Conservation (phyloP, 2,888 invertebrate genomes). For the Cactoblastis cactorum region DNA sequence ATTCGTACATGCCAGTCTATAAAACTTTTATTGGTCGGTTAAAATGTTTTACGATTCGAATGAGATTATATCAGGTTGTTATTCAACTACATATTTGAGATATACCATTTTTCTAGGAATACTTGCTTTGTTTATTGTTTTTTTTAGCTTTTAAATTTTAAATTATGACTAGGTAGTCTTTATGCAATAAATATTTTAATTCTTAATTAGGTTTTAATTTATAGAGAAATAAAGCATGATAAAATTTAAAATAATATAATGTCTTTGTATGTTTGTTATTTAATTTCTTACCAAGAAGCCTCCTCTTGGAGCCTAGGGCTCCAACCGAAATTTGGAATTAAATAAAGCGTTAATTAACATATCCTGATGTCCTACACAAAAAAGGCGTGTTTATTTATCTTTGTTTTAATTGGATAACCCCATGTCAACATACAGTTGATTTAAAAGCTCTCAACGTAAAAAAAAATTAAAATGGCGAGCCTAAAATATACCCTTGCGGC, state of each 20-base stretch:
- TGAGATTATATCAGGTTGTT: conserved; percentile 36
- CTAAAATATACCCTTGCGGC: conserved; percentile 30
- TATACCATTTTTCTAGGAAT: not conserved
- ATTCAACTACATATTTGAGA: conserved; percentile 9
- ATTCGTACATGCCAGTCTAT: conserved; percentile 38
- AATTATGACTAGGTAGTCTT: too few species aligned
- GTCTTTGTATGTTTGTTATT: too few species aligned
- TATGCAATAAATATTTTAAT: too few species aligned
- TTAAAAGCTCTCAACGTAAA: conserved; percentile 31
- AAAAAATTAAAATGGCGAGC: conserved; percentile 37
- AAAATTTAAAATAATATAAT: too few species aligned
- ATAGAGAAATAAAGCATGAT: too few species aligned
- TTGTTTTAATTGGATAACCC: not conserved
- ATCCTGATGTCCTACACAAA: not conserved
- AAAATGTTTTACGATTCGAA: conserved; percentile 53
- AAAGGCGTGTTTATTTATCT: not conserved
- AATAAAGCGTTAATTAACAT: not conserved
- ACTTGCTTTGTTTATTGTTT: not conserved
- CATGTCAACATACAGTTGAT: not conserved
- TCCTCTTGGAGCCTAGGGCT: too few species aligned
- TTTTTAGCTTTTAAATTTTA: not conserved
- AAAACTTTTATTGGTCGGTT: conserved; percentile 57
- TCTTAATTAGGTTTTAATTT: too few species aligned
- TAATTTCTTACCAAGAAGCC: too few species aligned
- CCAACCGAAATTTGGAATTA: too few species aligned